These are phyloP conservation scores for Lasioglossum figueresi DNA, from an alignment of 2,888 invertebrate species.

Conservation along the genomic window DNA sequence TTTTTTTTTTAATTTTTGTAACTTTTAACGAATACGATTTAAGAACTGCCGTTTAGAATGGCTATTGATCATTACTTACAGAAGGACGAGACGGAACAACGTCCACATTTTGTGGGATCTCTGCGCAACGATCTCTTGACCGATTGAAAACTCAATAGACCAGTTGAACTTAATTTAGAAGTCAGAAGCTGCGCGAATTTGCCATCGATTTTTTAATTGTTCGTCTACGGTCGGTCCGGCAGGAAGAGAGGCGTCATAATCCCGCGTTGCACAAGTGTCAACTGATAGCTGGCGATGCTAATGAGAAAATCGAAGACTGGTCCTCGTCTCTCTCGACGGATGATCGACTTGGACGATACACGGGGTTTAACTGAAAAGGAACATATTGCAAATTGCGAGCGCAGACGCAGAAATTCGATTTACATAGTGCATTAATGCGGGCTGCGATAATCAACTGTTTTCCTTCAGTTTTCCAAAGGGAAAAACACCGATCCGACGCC, in stretches of 20 bases:
- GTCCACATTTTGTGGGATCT: conserved; percentile 26
- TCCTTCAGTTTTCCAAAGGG: background rate
- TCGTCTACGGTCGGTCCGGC: background rate
- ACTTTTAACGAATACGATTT: background rate
- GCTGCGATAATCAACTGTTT: conserved; percentile 58
- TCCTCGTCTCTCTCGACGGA: conserved; percentile 47
- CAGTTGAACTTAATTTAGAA: background rate
- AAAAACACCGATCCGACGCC: conserved; percentile 1
- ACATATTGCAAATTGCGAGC: conserved; percentile 62
- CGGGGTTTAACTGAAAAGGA: conserved; percentile 64
- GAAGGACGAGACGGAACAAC: background rate
- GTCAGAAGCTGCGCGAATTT: background rate
- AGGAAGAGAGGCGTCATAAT: conserved; percentile 16
- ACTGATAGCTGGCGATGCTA: conserved; percentile 42
- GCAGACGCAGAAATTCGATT: conserved; percentile 62
- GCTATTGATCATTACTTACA: conserved; percentile 29
- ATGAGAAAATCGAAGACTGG: conserved; percentile 61
- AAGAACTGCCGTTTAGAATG: background rate
- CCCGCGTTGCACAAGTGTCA: conserved; percentile 24
- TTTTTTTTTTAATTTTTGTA: background rate
- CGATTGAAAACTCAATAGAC: background rate
- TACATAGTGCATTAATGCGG: conserved; percentile 47
- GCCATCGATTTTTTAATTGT: conserved; percentile 7
- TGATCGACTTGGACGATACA: conserved; percentile 58
- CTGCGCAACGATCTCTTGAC: background rate